Conservation (phyloP, 2,888 invertebrate species). For the Drosophila emarginata region DNA sequence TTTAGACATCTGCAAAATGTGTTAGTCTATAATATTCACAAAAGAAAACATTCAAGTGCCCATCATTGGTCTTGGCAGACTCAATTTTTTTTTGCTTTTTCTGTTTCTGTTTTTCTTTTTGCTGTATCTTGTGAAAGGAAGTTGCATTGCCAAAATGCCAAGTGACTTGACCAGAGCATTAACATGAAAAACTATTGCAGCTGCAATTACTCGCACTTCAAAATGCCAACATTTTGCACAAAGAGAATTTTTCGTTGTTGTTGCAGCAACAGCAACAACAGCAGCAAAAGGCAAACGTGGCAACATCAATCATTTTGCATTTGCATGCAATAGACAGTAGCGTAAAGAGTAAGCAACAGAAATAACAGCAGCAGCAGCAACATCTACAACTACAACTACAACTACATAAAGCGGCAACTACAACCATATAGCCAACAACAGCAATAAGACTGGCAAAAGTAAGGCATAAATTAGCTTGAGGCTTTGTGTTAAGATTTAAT, state of each 20-base stretch:
- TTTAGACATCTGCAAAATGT: constrained; percentile 66
- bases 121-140: constrained; percentile 65
- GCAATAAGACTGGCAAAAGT: constrained; percentile 48
- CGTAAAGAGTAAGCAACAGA: constrained; percentile 22
- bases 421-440: not conserved
- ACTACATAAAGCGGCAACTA: constrained; percentile 9
- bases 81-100: constrained; percentile 58
- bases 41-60: constrained; percentile 62
- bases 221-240: constrained; percentile 73
- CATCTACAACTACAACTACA: not conserved
- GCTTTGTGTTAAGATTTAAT: constrained; percentile 60
- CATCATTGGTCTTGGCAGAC: constrained; percentile 62
- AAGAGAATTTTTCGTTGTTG: constrained; percentile 68
- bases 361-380: no score
- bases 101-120: not conserved
- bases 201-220: constrained; percentile 77
- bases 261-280: constrained; percentile 29
- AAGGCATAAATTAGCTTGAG: constrained; percentile 64
- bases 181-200: constrained; percentile 76
- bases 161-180: constrained; percentile 56
- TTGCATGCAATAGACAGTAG: constrained; percentile 59
- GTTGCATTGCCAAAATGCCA: constrained; percentile 65
- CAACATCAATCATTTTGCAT: constrained; percentile 71
- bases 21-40: constrained; percentile 65
- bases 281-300: constrained; percentile 53